phyloP scores from a whole-genome alignment of 2,888 invertebrate species.

The Pterostichus madidus region DNA sequence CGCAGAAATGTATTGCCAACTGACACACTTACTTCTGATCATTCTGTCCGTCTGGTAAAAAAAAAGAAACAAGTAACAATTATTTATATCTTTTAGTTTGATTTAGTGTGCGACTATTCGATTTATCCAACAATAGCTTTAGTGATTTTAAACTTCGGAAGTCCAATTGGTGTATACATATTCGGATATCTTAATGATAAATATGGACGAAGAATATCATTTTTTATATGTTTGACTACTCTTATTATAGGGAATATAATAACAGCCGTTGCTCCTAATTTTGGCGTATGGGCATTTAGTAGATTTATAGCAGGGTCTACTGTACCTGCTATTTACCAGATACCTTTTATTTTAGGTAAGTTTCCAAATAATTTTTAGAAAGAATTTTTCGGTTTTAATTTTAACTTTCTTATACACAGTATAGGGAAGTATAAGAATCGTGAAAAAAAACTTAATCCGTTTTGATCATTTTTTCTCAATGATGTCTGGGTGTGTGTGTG shows the following conservation, averaged over 20 bases:
- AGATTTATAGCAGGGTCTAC: constrained; percentile 92
- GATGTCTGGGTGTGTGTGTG: too few relatives aligned
- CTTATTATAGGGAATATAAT: constrained; percentile 88
- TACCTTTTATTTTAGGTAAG: constrained; percentile 95
- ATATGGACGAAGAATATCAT: constrained; percentile 90
- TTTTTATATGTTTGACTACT: constrained; percentile 90
- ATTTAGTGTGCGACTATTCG: constrained; percentile 91
- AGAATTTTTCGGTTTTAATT: too few relatives aligned
- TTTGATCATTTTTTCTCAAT: too few relatives aligned
- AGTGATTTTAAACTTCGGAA: constrained; percentile 91
- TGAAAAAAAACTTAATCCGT: too few relatives aligned
- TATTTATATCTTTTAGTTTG: constrained; percentile 83
- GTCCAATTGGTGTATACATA: constrained; percentile 93
- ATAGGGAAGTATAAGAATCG: too few relatives aligned
- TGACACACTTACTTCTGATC: too few relatives aligned
- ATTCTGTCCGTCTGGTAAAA: too few relatives aligned
- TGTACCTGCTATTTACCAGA: constrained; percentile 95
- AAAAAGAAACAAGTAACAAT: too few relatives aligned
- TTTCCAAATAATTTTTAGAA: too few relatives aligned
- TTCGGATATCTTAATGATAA: constrained; percentile 93
- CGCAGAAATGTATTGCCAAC: neutral
- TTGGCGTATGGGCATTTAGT: constrained; percentile 90
- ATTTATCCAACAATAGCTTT: constrained; percentile 93
- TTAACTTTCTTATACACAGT: too few relatives aligned
- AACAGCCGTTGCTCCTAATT: constrained; percentile 88